Conservation (phyloP, 1,140 invertebrate species). For the Scaptodrosophila lebanonensis region DNA sequence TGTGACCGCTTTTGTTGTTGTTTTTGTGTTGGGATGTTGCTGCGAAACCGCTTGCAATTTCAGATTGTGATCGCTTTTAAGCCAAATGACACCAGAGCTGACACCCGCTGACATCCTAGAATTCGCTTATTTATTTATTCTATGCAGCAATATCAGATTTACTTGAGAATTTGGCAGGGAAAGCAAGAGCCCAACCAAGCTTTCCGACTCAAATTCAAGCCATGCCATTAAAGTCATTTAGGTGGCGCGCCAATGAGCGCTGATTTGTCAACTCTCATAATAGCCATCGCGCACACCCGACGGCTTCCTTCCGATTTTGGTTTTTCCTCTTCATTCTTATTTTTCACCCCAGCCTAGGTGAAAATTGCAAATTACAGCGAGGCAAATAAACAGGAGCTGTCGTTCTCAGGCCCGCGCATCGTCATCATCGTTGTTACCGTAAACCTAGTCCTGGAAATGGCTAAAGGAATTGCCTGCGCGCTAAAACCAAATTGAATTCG, state of each 20-base stretch:
- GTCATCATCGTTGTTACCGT: too few species aligned
- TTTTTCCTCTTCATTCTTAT: slow-evolving; percentile 11
- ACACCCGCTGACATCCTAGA: not conserved
- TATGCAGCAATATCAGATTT: slow-evolving; percentile 52
- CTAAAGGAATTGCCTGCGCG: slow-evolving; percentile 37
- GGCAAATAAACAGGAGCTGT: slow-evolving; percentile 54
- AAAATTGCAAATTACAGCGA: slow-evolving; percentile 71
- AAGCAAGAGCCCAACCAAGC: slow-evolving; percentile 28
- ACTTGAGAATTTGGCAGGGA: slow-evolving; percentile 12
- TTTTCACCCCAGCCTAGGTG: slow-evolving; percentile 41
- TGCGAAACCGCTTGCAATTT: slow-evolving; percentile 45
- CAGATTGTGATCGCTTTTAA: slow-evolving; percentile 47
- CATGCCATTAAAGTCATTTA: slow-evolving; percentile 56
- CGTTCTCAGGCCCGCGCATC: slow-evolving; percentile 48
- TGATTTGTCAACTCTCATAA: slow-evolving; percentile 68
- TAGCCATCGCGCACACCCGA: slow-evolving; percentile 45
- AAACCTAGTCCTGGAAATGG: slow-evolving; percentile 45
- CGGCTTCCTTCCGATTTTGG: slow-evolving; percentile 52
- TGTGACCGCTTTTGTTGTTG: too few species aligned
- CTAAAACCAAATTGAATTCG: slow-evolving; percentile 70
- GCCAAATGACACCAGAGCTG: not conserved
- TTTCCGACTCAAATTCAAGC: slow-evolving; percentile 32
- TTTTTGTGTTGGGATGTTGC: too few species aligned
- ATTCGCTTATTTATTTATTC: slow-evolving; percentile 50
- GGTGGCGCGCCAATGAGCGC: slow-evolving; percentile 29